Base-by-base conservation (phyloP, 92 coral and sea anemone genomes). In the Epizoanthus illoricatus region DNA sequence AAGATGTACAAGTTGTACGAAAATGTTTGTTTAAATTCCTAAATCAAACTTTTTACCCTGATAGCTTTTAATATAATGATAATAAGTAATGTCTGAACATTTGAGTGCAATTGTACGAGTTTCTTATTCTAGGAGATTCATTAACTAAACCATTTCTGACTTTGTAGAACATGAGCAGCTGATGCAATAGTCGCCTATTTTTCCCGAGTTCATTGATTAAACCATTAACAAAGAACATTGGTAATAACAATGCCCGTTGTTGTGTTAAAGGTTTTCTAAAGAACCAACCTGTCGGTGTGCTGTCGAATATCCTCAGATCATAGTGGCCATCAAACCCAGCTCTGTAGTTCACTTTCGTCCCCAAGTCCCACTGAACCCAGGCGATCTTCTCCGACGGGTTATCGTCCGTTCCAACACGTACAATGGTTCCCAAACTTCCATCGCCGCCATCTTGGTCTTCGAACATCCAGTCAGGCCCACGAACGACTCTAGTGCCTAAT, bases 371-470 rank as follows among this genome's bases (percentile, higher is more conserved):
- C 82, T 76, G 90, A 2, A 88, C 84, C 85, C 86, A 90, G 4
- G 55, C 57, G 0, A 39, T 80, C 23, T 24, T 19, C 4, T 82
- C 76, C 16, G 88, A 85, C 63, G 85, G 81, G 40, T 67, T 56
- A 11, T 85, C 85, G 16, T 40, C 39, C 11, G 57, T 68, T 40
- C 81, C 88, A 52, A 61, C 62, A 15, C 85, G 67, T 47, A 85
- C 91, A 8, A 91, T 86, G 9, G 91, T 85, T 0, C 94, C 94
- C 4, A 88, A 73, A 68, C 66, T 21, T 52, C 94, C 94, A 49
- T 91, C 91, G 21, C 94, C 94, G 59, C 94, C 91, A 60, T 91
- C 94, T 78, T 91, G 94, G 40, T 85, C 73, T 57, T 6, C 76
- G 28, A 71, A 28, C 33, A 28, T 28, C 94, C 94, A 90, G 83